Percentiles rank a stretch among this genome's conserved stretches.
Evolutionary conservation across 2,888 invertebrate genomes (phyloP).

Genomic region (Ethmia dodecea): DNA sequence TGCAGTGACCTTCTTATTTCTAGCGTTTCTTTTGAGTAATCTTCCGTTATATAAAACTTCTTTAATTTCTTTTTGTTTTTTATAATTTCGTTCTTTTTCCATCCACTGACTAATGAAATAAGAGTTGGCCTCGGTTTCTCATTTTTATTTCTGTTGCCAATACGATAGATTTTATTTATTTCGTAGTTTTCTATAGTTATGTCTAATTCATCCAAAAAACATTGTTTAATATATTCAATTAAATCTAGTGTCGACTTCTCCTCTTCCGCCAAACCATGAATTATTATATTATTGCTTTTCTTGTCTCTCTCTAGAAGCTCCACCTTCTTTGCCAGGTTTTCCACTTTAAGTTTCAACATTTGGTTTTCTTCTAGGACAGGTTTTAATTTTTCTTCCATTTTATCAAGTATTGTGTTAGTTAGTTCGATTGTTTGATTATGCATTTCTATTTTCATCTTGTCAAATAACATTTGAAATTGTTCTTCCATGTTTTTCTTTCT

Average conservation of each 20-base stretch:
- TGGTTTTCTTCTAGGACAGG: constrained; percentile 24
- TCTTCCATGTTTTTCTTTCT: background rate
- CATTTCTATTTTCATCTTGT: constrained; percentile 22
- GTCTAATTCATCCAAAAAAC: constrained; percentile 17
- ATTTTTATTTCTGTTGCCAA: constrained; percentile 13
- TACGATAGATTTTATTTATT: constrained; percentile 20
- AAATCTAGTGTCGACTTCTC: constrained; percentile 18
- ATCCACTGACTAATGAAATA: constrained; percentile 12
- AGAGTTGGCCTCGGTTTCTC: constrained; percentile 19
- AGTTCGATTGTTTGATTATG: constrained; percentile 16
- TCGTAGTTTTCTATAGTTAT: constrained; percentile 19
- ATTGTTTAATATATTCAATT: constrained; percentile 15
- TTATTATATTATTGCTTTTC: constrained; percentile 20
- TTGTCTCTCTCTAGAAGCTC: constrained; percentile 19
- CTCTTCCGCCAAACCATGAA: constrained; percentile 19
- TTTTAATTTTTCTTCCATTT: constrained; percentile 22
- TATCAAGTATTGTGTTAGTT: constrained; percentile 18
- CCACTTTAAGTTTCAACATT: constrained; percentile 21
- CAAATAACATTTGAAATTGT: constrained; percentile 18
- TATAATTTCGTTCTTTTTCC: constrained; percentile 23
- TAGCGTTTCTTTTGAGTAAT: constrained; percentile 23
- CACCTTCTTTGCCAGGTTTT: constrained; percentile 21
- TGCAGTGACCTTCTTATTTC: constrained; percentile 20
- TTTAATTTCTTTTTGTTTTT: constrained; percentile 22
- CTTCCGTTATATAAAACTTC: constrained; percentile 20